These are phyloP conservation scores for Lophotriccus pileatus DNA, from an alignment of 2,797 vertebrate genomes.

Conservation along the genomic window DNA sequence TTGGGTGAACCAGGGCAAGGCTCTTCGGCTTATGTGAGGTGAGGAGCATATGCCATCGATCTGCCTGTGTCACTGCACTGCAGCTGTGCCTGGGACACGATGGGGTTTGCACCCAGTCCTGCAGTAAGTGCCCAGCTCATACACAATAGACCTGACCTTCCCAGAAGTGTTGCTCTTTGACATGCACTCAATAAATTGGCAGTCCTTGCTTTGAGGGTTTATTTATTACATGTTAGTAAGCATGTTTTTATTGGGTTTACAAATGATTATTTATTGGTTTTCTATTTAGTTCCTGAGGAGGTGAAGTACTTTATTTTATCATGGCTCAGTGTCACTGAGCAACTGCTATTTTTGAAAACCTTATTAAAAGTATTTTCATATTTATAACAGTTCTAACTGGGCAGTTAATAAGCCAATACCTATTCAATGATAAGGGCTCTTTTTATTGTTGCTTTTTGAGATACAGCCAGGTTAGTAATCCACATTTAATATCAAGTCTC, in stretches of 20 bases:
- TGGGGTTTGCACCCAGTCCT: neutral
- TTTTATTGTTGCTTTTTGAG: neutral
- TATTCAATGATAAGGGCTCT: neutral
- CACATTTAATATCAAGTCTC: neutral
- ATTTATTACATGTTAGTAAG: neutral
- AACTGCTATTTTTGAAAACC: neutral
- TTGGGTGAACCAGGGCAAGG: neutral
- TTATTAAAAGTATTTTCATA: neutral
- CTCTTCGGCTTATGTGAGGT: neutral
- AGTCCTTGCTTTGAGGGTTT: neutral
- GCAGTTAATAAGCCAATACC: neutral
- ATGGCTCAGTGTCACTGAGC: neutral
- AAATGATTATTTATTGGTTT: neutral
- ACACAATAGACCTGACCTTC: neutral
- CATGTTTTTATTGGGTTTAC: rapidly evolving
- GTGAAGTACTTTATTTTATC: neutral
- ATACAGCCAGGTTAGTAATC: neutral
- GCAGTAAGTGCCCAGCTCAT: neutral
- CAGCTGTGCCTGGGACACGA: neutral
- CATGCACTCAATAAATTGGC: neutral
- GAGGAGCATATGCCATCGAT: rapidly evolving
- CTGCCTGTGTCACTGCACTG: neutral
- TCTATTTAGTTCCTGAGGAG: neutral
- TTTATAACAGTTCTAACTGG: neutral
- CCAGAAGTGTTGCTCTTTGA: neutral